phyloP scores from a whole-genome alignment of 1,140 invertebrate genomes.

The Danaus plexippus region DNA sequence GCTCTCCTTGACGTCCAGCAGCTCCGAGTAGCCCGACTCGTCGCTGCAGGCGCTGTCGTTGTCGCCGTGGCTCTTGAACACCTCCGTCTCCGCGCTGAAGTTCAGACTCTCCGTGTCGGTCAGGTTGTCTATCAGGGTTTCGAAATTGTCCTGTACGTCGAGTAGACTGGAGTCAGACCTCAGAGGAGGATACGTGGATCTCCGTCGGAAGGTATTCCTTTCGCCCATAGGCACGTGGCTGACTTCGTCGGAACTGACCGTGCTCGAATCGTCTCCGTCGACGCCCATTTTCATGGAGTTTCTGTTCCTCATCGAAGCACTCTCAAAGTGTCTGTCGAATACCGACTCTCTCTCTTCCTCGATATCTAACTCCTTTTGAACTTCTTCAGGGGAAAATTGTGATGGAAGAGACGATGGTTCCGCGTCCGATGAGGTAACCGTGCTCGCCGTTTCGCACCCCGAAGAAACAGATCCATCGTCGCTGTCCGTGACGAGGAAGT shows the following conservation, averaged over 20 bases:
- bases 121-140: conserved; percentile 55
- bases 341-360: conserved; percentile 39
- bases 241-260: conserved; percentile 46
- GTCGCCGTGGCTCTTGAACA: conserved; percentile 61
- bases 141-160: conserved; percentile 48
- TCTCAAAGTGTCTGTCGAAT: conserved; percentile 43
- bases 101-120: conserved; percentile 54
- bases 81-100: conserved; percentile 53
- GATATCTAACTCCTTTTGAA: conserved; percentile 38
- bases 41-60: conserved; percentile 73
- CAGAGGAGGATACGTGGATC: conserved; percentile 63
- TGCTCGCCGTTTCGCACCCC: conserved; percentile 84
- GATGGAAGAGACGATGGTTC: conserved; percentile 66
- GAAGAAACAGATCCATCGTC: conserved; percentile 84
- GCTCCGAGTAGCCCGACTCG: conserved; percentile 73
- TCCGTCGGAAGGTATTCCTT: conserved; percentile 50
- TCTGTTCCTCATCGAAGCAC: conserved; percentile 32
- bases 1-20: conserved; percentile 64
- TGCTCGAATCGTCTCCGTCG: conserved; percentile 16
- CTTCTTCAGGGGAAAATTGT: conserved; percentile 50
- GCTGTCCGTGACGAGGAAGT: conserved; percentile 73
- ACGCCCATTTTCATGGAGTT: conserved; percentile 30
- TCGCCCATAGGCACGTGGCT: conserved; percentile 66
- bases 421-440: conserved; percentile 73
- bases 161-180: conserved; percentile 34